Evolutionary conservation across 2,797 vertebrate genomes (phyloP).

Genomic region (Enteromius trimaculatus): DNA sequence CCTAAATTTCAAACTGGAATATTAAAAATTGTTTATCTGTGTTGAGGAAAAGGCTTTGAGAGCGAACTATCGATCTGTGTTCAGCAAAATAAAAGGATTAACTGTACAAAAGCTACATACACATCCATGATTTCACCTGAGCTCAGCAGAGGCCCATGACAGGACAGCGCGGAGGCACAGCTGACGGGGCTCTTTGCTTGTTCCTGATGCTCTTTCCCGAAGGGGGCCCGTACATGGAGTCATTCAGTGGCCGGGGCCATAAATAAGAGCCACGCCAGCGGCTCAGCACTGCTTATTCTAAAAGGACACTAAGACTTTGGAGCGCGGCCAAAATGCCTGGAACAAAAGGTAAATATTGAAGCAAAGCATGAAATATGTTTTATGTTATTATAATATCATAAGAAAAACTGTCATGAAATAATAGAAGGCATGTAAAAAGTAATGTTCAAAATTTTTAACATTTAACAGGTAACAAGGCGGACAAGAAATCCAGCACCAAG

Average conservation of each 20-base stretch:
- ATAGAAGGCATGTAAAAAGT: background rate
- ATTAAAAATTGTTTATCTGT: background rate
- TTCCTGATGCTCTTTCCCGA: slow-evolving; percentile 76
- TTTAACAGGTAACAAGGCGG: slow-evolving; percentile 80
- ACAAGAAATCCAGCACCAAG: slow-evolving; percentile 85
- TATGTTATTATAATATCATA: background rate
- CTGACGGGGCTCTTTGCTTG: slow-evolving; percentile 85
- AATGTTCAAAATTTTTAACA: background rate
- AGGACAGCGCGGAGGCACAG: slow-evolving; percentile 65
- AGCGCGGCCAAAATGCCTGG: slow-evolving; percentile 80
- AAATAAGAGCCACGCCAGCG: slow-evolving; percentile 74
- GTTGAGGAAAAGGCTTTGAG: background rate
- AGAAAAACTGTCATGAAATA: background rate
- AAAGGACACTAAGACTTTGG: slow-evolving; percentile 68
- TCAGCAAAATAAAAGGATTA: slow-evolving; percentile 74
- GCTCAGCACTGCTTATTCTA: slow-evolving; percentile 72
- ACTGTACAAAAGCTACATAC: slow-evolving; percentile 64
- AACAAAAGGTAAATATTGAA: slow-evolving; percentile 74
- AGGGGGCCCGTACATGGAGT: slow-evolving; percentile 72
- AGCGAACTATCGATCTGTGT: slow-evolving; percentile 63
- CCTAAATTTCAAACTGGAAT: background rate
- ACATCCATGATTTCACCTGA: slow-evolving; percentile 72
- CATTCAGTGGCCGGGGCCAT: slow-evolving; percentile 77
- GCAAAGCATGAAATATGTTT: background rate
- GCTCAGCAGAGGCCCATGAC: slow-evolving; percentile 77